Percentiles rank a stretch among this genome's conserved stretches.
Conservation (phyloP, 2,113 vertebrate genomes). For the Strix aluco region DNA sequence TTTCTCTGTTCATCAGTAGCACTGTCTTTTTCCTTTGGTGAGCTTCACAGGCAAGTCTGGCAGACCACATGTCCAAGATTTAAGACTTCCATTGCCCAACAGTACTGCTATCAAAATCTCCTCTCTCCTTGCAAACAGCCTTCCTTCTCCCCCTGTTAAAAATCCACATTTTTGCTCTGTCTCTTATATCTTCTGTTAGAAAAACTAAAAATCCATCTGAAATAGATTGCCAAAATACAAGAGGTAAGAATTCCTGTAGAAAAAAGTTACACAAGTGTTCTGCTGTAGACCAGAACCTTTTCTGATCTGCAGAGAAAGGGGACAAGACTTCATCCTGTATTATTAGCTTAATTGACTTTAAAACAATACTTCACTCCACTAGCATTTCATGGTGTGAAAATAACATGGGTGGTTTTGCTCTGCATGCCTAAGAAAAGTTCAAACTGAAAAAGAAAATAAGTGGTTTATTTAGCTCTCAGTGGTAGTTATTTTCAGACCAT, state of each 20-base stretch:
- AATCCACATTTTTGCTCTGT: neutral
- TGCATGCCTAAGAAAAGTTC: neutral
- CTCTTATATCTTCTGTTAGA: neutral
- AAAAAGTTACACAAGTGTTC: neutral
- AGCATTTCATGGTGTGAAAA: neutral
- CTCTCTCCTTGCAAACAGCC: neutral
- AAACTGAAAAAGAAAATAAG: neutral
- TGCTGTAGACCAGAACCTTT: neutral
- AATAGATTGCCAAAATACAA: neutral
- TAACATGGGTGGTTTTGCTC: neutral
- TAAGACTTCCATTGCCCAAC: neutral
- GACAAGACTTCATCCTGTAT: neutral
- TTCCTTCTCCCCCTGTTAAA: neutral
- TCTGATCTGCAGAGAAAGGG: neutral
- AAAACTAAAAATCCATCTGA: neutral
- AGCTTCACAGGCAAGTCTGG: neutral
- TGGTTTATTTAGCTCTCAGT: neutral
- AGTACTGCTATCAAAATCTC: neutral
- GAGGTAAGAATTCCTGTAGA: neutral
- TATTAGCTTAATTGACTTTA: slow-evolving; percentile 1
- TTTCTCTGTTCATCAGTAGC: neutral
- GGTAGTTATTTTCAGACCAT: neutral
- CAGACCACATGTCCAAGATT: neutral
- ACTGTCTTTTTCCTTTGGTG: neutral
- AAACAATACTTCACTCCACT: neutral